Conservation (phyloP, 2,113 vertebrate genomes). For the Nibea albiflora region DNA sequence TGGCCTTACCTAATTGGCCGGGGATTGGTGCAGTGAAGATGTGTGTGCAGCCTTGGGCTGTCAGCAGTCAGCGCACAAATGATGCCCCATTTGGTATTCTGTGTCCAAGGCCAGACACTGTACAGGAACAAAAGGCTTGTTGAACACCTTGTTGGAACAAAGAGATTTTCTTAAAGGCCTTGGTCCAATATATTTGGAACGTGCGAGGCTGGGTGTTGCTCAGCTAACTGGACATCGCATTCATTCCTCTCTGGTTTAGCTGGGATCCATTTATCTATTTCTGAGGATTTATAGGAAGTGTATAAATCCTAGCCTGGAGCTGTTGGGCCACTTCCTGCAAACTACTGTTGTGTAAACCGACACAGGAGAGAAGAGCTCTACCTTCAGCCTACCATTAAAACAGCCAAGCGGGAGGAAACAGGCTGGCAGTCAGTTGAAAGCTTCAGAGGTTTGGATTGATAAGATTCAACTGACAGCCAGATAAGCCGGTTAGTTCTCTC, state of each 20-base stretch:
- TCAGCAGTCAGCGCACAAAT: conserved; percentile 75
- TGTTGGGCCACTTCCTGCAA: conserved; percentile 74
- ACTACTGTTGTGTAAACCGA: conserved; percentile 54
- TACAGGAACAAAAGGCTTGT: conserved; percentile 72
- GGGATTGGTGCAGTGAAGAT: conserved; percentile 59
- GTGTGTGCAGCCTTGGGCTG: conserved; percentile 73
- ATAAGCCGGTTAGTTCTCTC: conserved; percentile 66
- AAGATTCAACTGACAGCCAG: conserved; percentile 64
- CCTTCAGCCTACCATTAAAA: conserved; percentile 59
- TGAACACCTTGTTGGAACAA: conserved; percentile 79
- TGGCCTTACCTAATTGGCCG: conserved; percentile 73
- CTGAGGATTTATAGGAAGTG: conserved; percentile 70
- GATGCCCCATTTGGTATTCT: conserved; percentile 74
- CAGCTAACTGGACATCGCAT: conserved; percentile 68
- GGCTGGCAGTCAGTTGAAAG: conserved; percentile 31
- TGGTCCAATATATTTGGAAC: conserved; percentile 38
- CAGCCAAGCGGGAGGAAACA: conserved; percentile 37
- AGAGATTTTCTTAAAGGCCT: conserved; percentile 62
- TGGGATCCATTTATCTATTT: conserved; percentile 70
- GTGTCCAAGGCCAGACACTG: conserved; percentile 74
- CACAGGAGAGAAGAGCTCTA: conserved; percentile 46
- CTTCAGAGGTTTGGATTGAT: conserved; percentile 68
- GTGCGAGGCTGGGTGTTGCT: conserved; percentile 59
- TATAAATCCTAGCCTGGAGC: conserved; percentile 74
- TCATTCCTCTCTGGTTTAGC: conserved; percentile 63